Base-by-base conservation (phyloP, 2,113 vertebrate genomes). In the Percopsis transmontana region DNA sequence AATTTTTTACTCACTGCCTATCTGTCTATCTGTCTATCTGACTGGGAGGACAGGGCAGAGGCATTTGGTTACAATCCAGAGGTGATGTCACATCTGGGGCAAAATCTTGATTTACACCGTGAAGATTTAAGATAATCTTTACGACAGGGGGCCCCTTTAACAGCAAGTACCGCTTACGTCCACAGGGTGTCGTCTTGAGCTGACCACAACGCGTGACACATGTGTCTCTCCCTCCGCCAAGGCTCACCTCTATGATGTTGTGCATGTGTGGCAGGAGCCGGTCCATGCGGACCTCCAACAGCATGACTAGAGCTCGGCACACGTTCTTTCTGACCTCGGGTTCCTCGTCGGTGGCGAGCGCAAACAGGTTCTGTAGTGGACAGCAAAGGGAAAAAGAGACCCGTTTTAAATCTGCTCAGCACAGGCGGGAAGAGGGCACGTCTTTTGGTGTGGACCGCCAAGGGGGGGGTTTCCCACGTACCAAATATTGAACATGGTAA, bases 211-310 rank as follows among this genome's bases (percentile, higher is more conserved):
- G 18, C 24, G 39, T 19, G 38, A 42, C 27, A 20, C 13, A 40
- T 14, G 21, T 44, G 54, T 27, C 39, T 23, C 23, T 58, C 50
- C 41, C 15, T 27, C n/a, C 21, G 18, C 19, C n/a, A 33, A 16
- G 38, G 59, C 76, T 94, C 84, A 99, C 97, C 94, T 98, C 95
- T 18, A 98, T 91, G 85, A 99, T 98, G 88, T 95, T 96, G 81
- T 97, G 96, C 97, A 99, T 99, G 82, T 98, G 96, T 58, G 97
- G 97, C 83, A 99, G 94, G 0, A 99, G 92, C 1, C 96, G 95
- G 81, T 99, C 97, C 92, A 99, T 95, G 10, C 97, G 93, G 75
- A 99, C 96, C 89, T 99, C 97, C 45, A 99, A 91, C 73, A 99
- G 81, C 97, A 99, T 99, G 63, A 99, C 97, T 10, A 99, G 92